Evolutionary conservation across 2,888 invertebrate species (phyloP).

Genomic region (Pyrgus malvae): DNA sequence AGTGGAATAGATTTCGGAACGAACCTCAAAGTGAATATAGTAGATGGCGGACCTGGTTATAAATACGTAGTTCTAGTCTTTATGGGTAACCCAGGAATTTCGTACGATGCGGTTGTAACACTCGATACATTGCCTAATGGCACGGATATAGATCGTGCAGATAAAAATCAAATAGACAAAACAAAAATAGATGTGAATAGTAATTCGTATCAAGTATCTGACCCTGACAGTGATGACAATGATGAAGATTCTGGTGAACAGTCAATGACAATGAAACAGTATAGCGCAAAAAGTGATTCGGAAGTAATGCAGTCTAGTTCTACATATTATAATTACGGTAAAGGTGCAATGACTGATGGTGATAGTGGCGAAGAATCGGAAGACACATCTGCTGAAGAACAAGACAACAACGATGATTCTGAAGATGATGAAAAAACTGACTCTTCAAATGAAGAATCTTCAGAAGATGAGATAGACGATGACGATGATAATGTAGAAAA

Average conservation of each 20-base stretch:
- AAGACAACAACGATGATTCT: constrained; percentile 12
- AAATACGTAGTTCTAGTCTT: constrained; percentile 69
- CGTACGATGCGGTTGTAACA: constrained; percentile 67
- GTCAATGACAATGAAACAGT: constrained; percentile 33
- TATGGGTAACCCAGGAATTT: constrained; percentile 58
- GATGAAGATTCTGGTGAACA: constrained; percentile 39
- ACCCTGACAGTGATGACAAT: constrained; percentile 8
- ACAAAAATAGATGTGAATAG: neutral
- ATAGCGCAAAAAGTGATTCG: constrained; percentile 38
- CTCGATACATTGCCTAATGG: constrained; percentile 54
- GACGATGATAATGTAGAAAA: constrained; percentile 35
- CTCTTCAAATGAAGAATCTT: constrained; percentile 23
- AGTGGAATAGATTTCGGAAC: constrained; percentile 72
- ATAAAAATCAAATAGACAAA: neutral
- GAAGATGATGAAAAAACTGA: constrained; percentile 41
- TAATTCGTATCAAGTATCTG: constrained; percentile 10
- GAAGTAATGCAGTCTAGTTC: constrained; percentile 55
- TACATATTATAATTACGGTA: constrained; percentile 49
- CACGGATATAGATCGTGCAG: constrained; percentile 24
- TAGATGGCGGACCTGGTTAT: constrained; percentile 73
- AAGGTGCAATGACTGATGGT: constrained; percentile 19
- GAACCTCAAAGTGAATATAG: constrained; percentile 65
- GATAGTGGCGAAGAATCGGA: constrained; percentile 32
- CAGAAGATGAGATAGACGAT: constrained; percentile 35
- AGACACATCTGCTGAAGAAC: constrained; percentile 14